Percentiles rank a stretch among this genome's conserved stretches.
Conservation (phyloP, 2,113 vertebrate genomes). For the Mormyrus lacerda region DNA sequence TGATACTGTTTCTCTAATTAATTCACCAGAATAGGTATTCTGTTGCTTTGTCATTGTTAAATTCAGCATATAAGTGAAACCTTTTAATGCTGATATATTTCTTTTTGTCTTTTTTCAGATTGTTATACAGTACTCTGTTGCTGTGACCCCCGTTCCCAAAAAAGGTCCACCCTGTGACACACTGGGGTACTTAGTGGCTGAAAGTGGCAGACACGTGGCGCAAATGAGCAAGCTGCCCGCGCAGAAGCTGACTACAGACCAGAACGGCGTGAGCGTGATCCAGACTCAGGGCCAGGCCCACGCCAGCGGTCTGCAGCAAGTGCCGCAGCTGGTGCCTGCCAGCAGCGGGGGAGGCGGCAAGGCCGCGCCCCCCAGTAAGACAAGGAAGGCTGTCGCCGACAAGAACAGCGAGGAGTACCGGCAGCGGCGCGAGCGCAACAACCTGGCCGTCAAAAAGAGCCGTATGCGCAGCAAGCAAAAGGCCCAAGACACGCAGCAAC, state of each 20-base stretch:
- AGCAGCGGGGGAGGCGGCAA: constrained; percentile 74
- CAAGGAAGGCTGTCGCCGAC: constrained; percentile 73
- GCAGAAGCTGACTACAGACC: constrained; percentile 59
- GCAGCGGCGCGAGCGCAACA: constrained; percentile 87
- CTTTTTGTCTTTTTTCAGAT: background rate
- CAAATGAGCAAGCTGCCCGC: constrained; percentile 87
- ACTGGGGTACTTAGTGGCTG: constrained; percentile 35
- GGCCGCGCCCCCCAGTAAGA: constrained; percentile 73
- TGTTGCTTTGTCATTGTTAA: background rate
- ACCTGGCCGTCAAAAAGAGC: constrained; percentile 97
- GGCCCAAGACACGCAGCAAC: constrained; percentile 88
- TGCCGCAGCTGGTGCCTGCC: constrained; percentile 74
- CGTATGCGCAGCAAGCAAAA: constrained; percentile 97
- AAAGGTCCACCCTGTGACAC: constrained; percentile 38
- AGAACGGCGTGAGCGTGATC: constrained; percentile 74
- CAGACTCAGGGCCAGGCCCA: constrained; percentile 69
- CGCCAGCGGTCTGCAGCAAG: constrained; percentile 70
- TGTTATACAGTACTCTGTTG: background rate
- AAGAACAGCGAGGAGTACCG: constrained; percentile 92
- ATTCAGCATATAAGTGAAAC: background rate
- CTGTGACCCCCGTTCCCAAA: constrained; percentile 7
- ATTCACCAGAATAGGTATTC: background rate
- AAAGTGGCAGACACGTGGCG: constrained; percentile 42
- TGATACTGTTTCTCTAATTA: background rate
- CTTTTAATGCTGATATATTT: background rate